Evolutionary conservation across 2,888 invertebrate species (phyloP), one percentile per base, ranked within the genome.

Genomic region (Parelbella ahira): DNA sequence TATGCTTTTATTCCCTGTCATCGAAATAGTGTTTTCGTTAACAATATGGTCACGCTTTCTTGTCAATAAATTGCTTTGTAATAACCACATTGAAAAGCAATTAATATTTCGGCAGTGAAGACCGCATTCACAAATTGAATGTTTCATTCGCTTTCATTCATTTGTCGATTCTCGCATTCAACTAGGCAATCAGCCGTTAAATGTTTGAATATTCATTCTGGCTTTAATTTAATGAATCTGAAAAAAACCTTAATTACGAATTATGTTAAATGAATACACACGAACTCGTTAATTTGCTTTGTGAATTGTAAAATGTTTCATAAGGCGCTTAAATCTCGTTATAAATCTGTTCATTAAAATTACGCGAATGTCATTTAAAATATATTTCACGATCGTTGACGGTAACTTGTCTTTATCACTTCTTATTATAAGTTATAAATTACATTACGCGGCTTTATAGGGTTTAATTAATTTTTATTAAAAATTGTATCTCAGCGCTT

Each of bases 141-240:
- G 10, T 3, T 2, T 1, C 6, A 20, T 2, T n/a, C 5, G 11
- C 11, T 25, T 25, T 25, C 12, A 20, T 27, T 37, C 12, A 20
- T 20, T 11, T 20, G 19, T 8, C 27, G 2, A 29, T 29, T 24
- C 10, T 27, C 8, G 24, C 11, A 9, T 19, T 27, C 12, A 10
- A 32, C 8, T 13, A 12, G 11, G 6, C 13, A 9, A 6, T 13
- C 4, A 8, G 18, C 8, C 29, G 27, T 28, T 37, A 28, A 37
- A 32, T 44, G 19, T 23, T 32, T 43, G 42, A 41, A 48, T 45
- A 39, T 45, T 39, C 43, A 48, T 20, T 12, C 18, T 21, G 34
- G 39, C 23, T 29, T 32, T 30, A 30, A 37, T 43, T 44, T 10
- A 39, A 46, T 21, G 6, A 27, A 8, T 13, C 34, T 41, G 30